Percentiles rank a stretch among this genome's conserved stretches.
Evolutionary conservation across 2,888 invertebrate species (phyloP).

Genomic region (Leucania comma): DNA sequence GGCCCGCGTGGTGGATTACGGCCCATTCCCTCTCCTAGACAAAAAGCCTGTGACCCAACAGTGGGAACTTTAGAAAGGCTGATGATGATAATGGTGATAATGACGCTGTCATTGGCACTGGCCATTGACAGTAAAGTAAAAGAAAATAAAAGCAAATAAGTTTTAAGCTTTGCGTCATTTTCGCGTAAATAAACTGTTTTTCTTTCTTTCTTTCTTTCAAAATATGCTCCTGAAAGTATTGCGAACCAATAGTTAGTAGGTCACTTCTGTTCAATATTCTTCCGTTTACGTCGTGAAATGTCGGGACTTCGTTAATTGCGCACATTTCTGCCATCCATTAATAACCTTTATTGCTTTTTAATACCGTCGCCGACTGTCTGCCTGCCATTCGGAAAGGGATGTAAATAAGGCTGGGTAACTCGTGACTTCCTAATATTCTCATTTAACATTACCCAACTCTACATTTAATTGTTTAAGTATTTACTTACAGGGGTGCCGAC

Average conservation of each 20-base stretch:
- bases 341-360: slow-evolving; percentile 73
- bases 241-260: slow-evolving; percentile 16
- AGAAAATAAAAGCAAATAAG: neutral
- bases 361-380: slow-evolving; percentile 55
- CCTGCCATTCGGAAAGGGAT: slow-evolving; percentile 33
- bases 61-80: no score
- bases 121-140: neutral
- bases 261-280: slow-evolving; percentile 39
- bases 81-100: no score
- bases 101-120: no score
- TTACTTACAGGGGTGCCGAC: no score
- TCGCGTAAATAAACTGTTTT: no score
- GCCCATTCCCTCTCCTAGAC: no score
- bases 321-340: slow-evolving; percentile 68
- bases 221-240: slow-evolving; percentile 12
- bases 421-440: slow-evolving; percentile 42
- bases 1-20: no score
- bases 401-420: slow-evolving; percentile 49
- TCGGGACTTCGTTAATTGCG: slow-evolving; percentile 67
- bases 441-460: slow-evolving; percentile 4
- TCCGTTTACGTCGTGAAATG: slow-evolving; percentile 26
- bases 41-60: no score
- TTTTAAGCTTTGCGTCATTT: no score
- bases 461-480: no score
- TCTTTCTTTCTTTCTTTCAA: no score